These are phyloP conservation scores for Botia kubotai DNA, from an alignment of 2,797 vertebrate genomes.

Conservation along the genomic window DNA sequence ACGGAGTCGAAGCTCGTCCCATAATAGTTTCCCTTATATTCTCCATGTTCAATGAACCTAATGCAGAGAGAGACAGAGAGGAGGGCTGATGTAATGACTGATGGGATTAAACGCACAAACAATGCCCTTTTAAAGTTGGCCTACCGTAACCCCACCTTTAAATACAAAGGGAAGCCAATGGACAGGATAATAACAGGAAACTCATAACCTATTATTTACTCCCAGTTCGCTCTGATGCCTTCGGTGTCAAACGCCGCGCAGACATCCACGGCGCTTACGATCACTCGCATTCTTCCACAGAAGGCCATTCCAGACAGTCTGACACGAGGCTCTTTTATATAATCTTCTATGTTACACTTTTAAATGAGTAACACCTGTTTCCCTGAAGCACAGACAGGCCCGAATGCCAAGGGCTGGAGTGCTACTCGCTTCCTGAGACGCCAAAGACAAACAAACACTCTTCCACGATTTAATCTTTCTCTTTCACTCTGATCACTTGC, in stretches of 20 bases:
- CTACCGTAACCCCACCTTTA: neutral
- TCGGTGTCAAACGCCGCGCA: conserved; percentile 20
- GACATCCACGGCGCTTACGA: conserved; percentile 27
- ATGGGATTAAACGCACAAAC: conserved; percentile 12
- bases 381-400: conserved; percentile 73
- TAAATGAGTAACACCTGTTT: conserved; percentile 91
- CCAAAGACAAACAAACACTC: conserved; percentile 80
- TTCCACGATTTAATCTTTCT: conserved; percentile 76
- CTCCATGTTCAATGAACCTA: conserved; percentile 95
- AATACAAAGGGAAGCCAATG: conserved; percentile 28
- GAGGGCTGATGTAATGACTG: conserved; percentile 16
- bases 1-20: conserved; percentile 92
- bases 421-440: conserved; percentile 65
- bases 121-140: neutral
- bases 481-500: conserved; percentile 27
- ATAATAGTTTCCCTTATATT: conserved; percentile 95
- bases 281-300: conserved; percentile 65
- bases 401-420: conserved; percentile 69
- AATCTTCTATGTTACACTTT: conserved; percentile 80
- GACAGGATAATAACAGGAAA: conserved; percentile 36
- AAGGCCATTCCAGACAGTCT: conserved; percentile 82
- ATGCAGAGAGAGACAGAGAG: conserved; percentile 20
- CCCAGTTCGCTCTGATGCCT: conserved; percentile 28
- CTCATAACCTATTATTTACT: conserved; percentile 25
- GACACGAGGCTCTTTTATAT: conserved; percentile 75